Percentiles rank a stretch among this genome's conserved stretches.
These are phyloP conservation scores for Yponomeuta evonymella DNA, from an alignment of 2,888 invertebrate genomes.

Conservation along the genomic window DNA sequence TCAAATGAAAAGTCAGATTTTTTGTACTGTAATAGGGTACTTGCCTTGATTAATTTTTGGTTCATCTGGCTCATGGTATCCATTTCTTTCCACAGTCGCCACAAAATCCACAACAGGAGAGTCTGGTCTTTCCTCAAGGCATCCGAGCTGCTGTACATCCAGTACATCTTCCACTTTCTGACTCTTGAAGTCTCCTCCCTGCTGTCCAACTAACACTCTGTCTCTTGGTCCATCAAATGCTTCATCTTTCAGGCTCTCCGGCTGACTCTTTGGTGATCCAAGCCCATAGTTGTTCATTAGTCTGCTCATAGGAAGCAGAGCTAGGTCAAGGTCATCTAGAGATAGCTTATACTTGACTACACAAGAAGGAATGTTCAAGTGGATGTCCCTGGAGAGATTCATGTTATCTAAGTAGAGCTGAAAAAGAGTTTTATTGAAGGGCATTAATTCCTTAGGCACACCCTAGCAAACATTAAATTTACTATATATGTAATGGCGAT, in stretches of 20 bases:
- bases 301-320: not conserved
- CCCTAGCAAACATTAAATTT: no score
- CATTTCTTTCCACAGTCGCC: not conserved
- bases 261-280: not conserved
- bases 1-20: no score
- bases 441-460: no score
- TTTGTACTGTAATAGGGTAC: not conserved
- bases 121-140: not conserved
- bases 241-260: not conserved
- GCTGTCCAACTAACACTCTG: not conserved
- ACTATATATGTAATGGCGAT: not conserved
- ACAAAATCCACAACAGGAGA: not conserved
- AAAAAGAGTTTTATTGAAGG: no score
- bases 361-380: not conserved
- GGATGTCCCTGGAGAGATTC: not conserved
- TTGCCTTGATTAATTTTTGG: not conserved
- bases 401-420: not conserved
- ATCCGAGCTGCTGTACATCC: not conserved
- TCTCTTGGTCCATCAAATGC: not conserved
- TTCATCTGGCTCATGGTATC: not conserved
- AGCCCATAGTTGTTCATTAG: not conserved
- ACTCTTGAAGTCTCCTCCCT: not conserved
- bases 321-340: not conserved
- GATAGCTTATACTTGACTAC: not conserved
- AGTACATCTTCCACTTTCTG: not conserved